Conservation (phyloP, 23 tunicate species). For the Botrylloides violaceus region DNA sequence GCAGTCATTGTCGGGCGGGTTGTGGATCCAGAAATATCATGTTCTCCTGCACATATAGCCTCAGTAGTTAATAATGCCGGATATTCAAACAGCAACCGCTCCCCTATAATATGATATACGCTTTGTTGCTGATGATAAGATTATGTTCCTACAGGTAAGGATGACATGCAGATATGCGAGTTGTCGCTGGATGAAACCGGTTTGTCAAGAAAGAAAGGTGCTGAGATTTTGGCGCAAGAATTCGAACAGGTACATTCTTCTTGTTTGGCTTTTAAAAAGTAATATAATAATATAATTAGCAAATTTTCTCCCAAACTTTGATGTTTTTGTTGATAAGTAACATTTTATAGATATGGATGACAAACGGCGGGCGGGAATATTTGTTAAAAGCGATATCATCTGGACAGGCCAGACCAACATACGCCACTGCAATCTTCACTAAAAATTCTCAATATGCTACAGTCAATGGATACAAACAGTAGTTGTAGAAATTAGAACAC, state of each 20-base stretch:
- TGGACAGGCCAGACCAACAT: constrained; percentile 74
- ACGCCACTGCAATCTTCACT: constrained; percentile 48
- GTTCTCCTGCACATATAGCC: no score
- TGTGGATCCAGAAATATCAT: no score
- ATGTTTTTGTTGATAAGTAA: no score
- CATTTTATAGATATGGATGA: constrained; percentile 44
- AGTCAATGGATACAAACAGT: not conserved
- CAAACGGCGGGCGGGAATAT: constrained; percentile 62
- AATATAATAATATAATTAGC: no score
- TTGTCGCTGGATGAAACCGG: constrained; percentile 86
- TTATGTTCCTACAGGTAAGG: constrained; percentile 73
- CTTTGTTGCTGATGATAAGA: no score
- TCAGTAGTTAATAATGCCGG: no score
- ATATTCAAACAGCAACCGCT: no score
- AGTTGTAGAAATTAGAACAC: no score
- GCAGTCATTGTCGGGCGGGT: no score
- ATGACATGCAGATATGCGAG: constrained; percentile 98
- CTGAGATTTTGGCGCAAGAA: constrained; percentile 74
- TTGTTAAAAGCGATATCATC: constrained; percentile 50
- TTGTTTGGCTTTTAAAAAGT: no score
- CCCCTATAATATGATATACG: no score
- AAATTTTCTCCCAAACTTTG: no score
- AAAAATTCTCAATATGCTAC: not conserved
- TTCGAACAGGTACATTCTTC: constrained; percentile 70
- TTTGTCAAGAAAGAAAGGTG: constrained; percentile 80